phyloP scores from a whole-genome alignment of 2,797 vertebrate species.

The Takifugu rubripes region DNA sequence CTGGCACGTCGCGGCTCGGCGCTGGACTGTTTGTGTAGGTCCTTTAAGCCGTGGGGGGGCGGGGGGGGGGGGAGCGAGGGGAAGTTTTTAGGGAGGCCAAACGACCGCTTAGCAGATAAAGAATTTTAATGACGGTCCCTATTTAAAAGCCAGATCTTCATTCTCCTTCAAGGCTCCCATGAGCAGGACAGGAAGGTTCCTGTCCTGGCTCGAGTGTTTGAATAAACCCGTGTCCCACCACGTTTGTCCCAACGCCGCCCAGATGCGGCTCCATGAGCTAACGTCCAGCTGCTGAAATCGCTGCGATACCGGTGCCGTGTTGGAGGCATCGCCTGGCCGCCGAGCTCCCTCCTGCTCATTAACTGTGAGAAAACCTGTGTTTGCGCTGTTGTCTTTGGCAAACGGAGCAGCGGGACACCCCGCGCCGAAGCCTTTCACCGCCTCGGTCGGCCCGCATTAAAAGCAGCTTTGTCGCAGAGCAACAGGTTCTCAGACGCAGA shows the following conservation, averaged over 20 bases:
- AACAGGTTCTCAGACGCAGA: constrained; percentile 78
- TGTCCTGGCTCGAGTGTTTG: constrained; percentile 28
- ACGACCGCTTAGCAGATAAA: constrained; percentile 70
- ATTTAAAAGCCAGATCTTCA: constrained; percentile 63
- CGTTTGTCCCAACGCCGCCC: too few species aligned
- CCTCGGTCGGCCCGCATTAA: constrained; percentile 73
- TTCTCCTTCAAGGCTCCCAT: constrained; percentile 49
- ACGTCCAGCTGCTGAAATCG: neutral
- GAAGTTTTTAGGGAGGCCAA: constrained; percentile 43
- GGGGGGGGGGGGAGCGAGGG: constrained; percentile 22
- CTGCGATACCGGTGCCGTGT: constrained; percentile 8
- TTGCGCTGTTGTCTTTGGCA: constrained; percentile 74
- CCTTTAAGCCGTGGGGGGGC: constrained; percentile 43
- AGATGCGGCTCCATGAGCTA: too few species aligned
- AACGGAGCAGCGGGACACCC: constrained; percentile 67
- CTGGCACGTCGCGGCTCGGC: constrained; percentile 41
- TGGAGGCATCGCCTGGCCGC: neutral
- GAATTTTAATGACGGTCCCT: constrained; percentile 66
- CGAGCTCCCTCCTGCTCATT: constrained; percentile 51
- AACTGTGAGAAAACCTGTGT: constrained; percentile 76
- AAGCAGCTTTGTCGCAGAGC: constrained; percentile 85
- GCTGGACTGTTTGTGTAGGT: constrained; percentile 57
- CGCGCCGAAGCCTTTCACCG: constrained; percentile 67
- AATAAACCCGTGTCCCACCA: constrained; percentile 8
- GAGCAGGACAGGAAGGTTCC: constrained; percentile 41